phyloP scores from a whole-genome alignment of 2,888 invertebrate species.

The Phaedon cochleariae region DNA sequence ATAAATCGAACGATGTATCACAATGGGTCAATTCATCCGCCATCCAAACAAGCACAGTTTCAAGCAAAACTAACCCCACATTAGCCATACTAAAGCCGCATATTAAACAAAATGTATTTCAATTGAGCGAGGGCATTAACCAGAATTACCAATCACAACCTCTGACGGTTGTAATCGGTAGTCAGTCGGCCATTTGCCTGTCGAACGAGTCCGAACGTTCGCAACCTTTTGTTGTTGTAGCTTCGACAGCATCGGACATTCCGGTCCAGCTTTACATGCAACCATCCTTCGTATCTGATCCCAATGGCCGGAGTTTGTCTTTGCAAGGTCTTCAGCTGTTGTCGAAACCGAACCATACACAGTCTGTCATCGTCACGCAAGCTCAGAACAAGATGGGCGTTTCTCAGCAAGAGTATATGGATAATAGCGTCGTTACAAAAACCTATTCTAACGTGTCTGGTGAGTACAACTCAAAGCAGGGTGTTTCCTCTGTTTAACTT shows the following conservation, averaged over 20 bases:
- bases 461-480: no score
- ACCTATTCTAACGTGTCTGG: constrained; percentile 34
- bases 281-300: constrained; percentile 62
- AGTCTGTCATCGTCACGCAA: constrained; percentile 69
- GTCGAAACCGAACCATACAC: constrained; percentile 59
- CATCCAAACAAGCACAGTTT: constrained; percentile 46
- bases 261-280: constrained; percentile 62
- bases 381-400: constrained; percentile 42
- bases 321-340: constrained; percentile 56
- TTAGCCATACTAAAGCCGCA: constrained; percentile 57
- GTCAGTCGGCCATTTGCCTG: constrained; percentile 55
- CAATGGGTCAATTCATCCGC: constrained; percentile 49
- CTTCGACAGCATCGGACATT: constrained; percentile 59
- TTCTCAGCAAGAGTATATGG: constrained; percentile 39
- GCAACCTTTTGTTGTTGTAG: constrained; percentile 59
- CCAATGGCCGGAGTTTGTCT: constrained; percentile 50
- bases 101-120: constrained; percentile 53
- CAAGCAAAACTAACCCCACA: constrained; percentile 52
- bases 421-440: constrained; percentile 39
- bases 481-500: no score
- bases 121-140: constrained; percentile 52
- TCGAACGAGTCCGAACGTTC: constrained; percentile 53
- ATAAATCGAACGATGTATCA: constrained; percentile 43
- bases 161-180: constrained; percentile 59
- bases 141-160: constrained; percentile 58